Base-by-base conservation (phyloP, 2,888 invertebrate species). In the Hypercompe scribonia region DNA sequence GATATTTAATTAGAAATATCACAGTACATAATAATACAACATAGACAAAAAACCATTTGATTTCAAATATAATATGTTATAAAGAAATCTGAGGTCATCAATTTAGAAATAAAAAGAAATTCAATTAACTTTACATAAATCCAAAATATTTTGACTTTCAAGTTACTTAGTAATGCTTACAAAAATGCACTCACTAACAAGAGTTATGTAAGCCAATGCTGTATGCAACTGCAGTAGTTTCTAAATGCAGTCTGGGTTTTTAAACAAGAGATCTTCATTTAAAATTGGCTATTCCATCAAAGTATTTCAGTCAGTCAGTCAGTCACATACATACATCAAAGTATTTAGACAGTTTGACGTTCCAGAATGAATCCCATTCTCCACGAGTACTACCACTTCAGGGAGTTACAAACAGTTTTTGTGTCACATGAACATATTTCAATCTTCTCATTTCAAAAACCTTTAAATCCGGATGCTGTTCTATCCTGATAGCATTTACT, bases 1-100 rank as follows among this genome's bases (percentile, higher is more conserved):
- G 68, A 79, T 54, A 70, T 31, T 81, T 82, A 81, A 80, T 81
- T 78, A 73, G 70, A 82, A 75, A 73, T 86, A 86, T 84, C 86
- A 87, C 87, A 87, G 83, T 76, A 50, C 8, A 8, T 50, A 39
- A 76, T 58, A 67, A 69, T 72, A 69, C 69, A 33, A 74, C 11
- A 67, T 63, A 18, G 50, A 66, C 39, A 58, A 64, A 24, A 68
- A 61, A 64, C 46, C 7, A 50, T 70, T 64, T 65, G 46, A 42
- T 69, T 68, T 58, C 21, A 36, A 39, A 68, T 58, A 58, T 39
- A 68, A 39, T 2, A 61, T 28, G 28, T 24, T 13, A 28, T 68
- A 58, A 68, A 61, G 28, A 68, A 61, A 58, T 68, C 58, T 39
- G 18, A n/a, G 28, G 28, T 15, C 10, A 66, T 21, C 54, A 33